A percentile compares a stretch with the other conserved stretches of the same genome.
Conservation (phyloP, 2,888 invertebrate genomes). For the Rhodophaea formosa region DNA sequence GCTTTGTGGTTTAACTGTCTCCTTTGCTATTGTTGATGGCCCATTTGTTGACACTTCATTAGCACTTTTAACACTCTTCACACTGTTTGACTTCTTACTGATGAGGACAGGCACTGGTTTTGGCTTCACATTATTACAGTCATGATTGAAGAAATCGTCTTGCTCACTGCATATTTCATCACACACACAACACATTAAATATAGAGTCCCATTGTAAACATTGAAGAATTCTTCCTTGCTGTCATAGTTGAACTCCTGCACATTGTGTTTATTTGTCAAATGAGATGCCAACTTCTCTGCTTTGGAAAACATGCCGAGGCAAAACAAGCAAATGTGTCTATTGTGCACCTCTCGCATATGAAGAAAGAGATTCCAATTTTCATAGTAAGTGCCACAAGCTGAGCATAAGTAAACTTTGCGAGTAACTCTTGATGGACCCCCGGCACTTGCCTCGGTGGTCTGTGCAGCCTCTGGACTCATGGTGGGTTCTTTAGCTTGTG, state of each 20-base stretch:
- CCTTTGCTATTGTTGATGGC: conserved; percentile 46
- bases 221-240: conserved; percentile 85
- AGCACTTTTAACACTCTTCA: conserved; percentile 50
- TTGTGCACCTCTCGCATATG: conserved; percentile 92
- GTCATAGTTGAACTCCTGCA: conserved; percentile 85
- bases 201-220: conserved; percentile 85
- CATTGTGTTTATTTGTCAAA: conserved; percentile 88
- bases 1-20: conserved; percentile 42
- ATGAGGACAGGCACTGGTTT: conserved; percentile 75
- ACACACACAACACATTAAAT: conserved; percentile 90
- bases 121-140: conserved; percentile 81
- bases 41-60: conserved; percentile 58
- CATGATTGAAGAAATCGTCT: conserved; percentile 88
- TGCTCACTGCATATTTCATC: conserved; percentile 88
- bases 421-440: conserved; percentile 83
- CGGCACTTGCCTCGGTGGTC: conserved; percentile 52
- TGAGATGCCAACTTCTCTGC: conserved; percentile 90
- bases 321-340: conserved; percentile 90
- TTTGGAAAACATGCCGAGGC: conserved; percentile 90
- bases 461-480: conserved; percentile 64
- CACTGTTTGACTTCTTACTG: conserved; percentile 64
- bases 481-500: conserved; percentile 66
- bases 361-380: conserved; percentile 91
- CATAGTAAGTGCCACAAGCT: conserved; percentile 91
- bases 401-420: conserved; percentile 90